These are phyloP conservation scores for Cryptus armator DNA, from an alignment of 2,888 invertebrate genomes.

Conservation along the genomic window DNA sequence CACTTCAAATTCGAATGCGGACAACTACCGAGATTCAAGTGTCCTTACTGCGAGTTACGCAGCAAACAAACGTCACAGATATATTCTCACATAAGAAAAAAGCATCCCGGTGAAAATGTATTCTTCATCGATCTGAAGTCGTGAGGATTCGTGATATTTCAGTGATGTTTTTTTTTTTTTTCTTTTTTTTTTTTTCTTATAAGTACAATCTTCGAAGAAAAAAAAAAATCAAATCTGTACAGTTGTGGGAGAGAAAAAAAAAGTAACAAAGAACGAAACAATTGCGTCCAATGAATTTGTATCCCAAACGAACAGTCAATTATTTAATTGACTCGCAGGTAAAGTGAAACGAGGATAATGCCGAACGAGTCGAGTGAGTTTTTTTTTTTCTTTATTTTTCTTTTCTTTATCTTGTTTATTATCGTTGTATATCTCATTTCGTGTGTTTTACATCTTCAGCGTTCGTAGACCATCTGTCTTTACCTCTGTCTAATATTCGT, in stretches of 20 bases:
- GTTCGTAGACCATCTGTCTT: conserved; percentile 9
- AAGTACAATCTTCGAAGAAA: conserved; percentile 5
- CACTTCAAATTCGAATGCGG: conserved; percentile 84
- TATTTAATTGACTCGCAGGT: conserved; percentile 25
- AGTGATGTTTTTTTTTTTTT: not conserved
- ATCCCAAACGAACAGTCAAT: not conserved
- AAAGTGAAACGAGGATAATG: conserved; percentile 10
- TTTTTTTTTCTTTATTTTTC: not conserved
- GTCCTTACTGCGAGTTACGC: conserved; percentile 83
- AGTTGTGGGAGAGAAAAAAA: conserved; percentile 8
- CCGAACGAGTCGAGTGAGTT: conserved; percentile 36
- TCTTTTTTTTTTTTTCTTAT: not conserved
- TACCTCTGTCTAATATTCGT: not conserved
- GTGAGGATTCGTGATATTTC: conserved; percentile 25
- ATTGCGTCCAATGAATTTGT: conserved; percentile 25
- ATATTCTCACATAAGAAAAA: conserved; percentile 82
- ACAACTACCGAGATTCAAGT: conserved; percentile 83
- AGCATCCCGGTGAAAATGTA: conserved; percentile 79
- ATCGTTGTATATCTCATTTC: conserved; percentile 11
- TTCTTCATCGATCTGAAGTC: conserved; percentile 79
- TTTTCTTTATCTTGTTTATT: not conserved
- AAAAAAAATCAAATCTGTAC: conserved; percentile 12
- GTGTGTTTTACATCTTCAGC: conserved; percentile 4
- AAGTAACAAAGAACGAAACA: not conserved
- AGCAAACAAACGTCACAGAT: conserved; percentile 83